Base-by-base conservation (phyloP, 2,113 vertebrate genomes). In the Pipra filicauda region DNA sequence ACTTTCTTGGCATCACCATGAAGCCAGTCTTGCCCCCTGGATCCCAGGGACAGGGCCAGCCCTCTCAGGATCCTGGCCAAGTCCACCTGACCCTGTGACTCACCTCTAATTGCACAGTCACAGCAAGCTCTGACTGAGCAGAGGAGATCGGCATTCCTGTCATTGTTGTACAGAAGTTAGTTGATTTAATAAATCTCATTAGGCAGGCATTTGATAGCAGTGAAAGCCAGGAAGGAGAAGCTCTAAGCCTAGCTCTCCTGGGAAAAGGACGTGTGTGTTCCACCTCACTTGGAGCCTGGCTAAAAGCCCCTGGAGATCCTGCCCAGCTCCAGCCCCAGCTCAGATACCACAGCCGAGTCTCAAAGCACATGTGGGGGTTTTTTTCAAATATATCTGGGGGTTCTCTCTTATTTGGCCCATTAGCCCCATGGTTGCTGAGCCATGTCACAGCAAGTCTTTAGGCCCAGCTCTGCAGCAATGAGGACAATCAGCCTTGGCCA, bases 291-390 rank as follows among this genome's bases (percentile, higher is more conserved):
- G 26, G 28, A 69, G 28, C 14, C n/a, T 35, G 39, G 12, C 72
- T 85, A 24, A 59, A 67, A 54, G 28, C 17, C 11, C 26, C 24
- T 27, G 41, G 44, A 64, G 49, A 27, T 19, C 16, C 33, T 44
- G 33, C 61, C 64, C 61, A 43, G 71, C 58, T 94, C 44, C 57
- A 57, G 41, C 6, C 77, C 76, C 59, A 49, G 72, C 59, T 94
- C 41, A 30, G 54, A 24, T 22, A 19, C 31, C 37, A 6, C 5
- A 1, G 31, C n/a, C 0, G 0, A 72, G 19, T 27, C 33, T 41
- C 24, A 59, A 35, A 78, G 16, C 37, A 30, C 2, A 3, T 1
- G 2, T 8, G 11, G 8, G 5, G 0, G 0, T 13, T 17, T 69
- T 46, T 79, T 15, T 14, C 48, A 55, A 67, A n/a, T 7, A 35